Evolutionary conservation across 1,140 invertebrate genomes (phyloP), one percentile per base, ranked within the genome.

Genomic region (Trissolcus basalis): DNA sequence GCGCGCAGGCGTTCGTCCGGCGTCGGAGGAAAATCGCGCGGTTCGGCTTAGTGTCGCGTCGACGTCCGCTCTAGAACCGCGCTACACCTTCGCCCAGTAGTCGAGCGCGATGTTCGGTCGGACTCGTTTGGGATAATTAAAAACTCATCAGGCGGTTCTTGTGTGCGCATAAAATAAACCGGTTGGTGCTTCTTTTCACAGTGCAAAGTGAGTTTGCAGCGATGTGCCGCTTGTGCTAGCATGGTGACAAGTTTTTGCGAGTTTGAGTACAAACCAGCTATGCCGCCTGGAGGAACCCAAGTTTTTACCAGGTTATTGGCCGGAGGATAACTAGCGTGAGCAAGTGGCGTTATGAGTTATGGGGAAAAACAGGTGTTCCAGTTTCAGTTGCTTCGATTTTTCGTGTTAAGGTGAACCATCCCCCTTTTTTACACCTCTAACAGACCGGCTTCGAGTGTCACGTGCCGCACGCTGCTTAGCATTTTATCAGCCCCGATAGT

Each of bases 31-130:
- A 27, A 27, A 27, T 63, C 79, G 61, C 70, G 77, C 41, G 32
- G 78, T 80, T 79, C 79, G 54, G 79, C 80, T 77, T 81, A 86
- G 84, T 86, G 69, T 81, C 83, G 84, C 83, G 83, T 83, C 80
- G 83, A 80, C 84, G 79, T 78, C 82, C 84, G 83, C 78, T n/a
- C 9, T n/a, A 39, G 36, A 39, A 1, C 9, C 36, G 36, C 36
- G 36, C 36, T 3, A 79, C 75, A 48, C 3, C 13, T 44, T 13
- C 8, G 1, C 0, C 12, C 19, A 59, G 55, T 59, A 68, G 64
- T 68, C 45, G 33, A 68, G 64, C 45, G 12, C 47, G 9, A 59
- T 68, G 64, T 58, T 68, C 39, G 55, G 64, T 68, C 64, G 39
- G 64, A 27, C 19, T 27, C 19, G 56, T 53, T 39, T 16, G 27